A percentile compares a stretch with the other conserved stretches of the same genome.
These are phyloP conservation scores for Panzeria rudis DNA, from an alignment of 2,888 invertebrate genomes.

Conservation along the genomic window DNA sequence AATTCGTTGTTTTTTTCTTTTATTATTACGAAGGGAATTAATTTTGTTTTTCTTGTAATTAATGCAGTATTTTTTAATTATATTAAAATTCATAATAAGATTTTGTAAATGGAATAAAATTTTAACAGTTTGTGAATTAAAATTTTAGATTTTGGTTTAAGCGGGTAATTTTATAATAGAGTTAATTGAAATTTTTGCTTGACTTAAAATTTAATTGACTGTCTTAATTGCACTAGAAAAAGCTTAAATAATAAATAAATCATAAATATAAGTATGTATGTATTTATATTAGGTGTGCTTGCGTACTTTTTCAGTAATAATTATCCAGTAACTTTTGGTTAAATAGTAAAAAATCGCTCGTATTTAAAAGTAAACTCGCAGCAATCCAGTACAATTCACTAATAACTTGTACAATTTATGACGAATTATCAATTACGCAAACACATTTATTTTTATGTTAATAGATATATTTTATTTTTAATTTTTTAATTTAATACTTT, in stretches of 20 bases:
- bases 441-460: neutral
- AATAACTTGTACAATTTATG: no score
- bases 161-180: constrained; percentile 25
- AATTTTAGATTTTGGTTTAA: constrained; percentile 7
- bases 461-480: neutral
- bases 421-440: no score
- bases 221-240: constrained; percentile 68
- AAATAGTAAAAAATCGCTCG: no score
- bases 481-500: constrained; percentile 27
- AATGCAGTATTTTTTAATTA: constrained; percentile 8
- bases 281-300: no score
- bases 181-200: constrained; percentile 44
- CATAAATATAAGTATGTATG: neutral
- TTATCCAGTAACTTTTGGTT: no score
- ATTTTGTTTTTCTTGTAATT: constrained; percentile 8
- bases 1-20: constrained; percentile 60
- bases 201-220: constrained; percentile 68
- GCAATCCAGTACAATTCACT: no score
- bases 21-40: neutral
- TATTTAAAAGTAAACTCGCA: no score
- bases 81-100: neutral
- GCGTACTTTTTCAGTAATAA: no score
- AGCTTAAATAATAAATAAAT: constrained; percentile 30
- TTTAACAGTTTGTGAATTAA: constrained; percentile 7
- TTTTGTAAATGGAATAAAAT: constrained; percentile 29